phyloP scores from a whole-genome alignment of 2,797 vertebrate genomes.

The Lutjanus argentimaculatus region DNA sequence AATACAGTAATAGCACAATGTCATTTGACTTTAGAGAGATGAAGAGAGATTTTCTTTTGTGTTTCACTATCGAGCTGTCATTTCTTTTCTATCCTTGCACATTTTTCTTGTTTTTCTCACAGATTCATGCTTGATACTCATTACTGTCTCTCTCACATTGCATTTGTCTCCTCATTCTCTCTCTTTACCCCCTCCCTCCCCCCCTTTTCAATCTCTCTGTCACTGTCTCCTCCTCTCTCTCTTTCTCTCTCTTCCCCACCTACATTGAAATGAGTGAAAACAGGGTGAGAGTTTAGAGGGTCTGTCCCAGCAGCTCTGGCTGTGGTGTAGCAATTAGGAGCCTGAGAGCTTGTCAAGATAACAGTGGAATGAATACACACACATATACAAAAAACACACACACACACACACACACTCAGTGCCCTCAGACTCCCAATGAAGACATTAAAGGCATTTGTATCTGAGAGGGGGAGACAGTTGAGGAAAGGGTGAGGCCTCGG shows the following conservation, averaged over 20 bases:
- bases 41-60: slow-evolving; percentile 28
- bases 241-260: slow-evolving; percentile 15
- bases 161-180: not conserved
- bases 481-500: slow-evolving; percentile 44
- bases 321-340: slow-evolving; percentile 58
- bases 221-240: not conserved
- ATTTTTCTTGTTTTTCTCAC: not conserved
- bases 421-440: slow-evolving; percentile 41
- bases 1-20: not conserved
- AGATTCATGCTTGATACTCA: slow-evolving; percentile 14
- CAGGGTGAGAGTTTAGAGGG: slow-evolving; percentile 41
- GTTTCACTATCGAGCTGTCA: slow-evolving; percentile 19
- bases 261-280: slow-evolving; percentile 34
- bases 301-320: slow-evolving; percentile 30
- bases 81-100: slow-evolving; percentile 24
- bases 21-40: slow-evolving; percentile 4
- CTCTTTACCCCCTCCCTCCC: not conserved
- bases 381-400: slow-evolving; percentile 34
- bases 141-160: slow-evolving; percentile 15
- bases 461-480: slow-evolving; percentile 40
- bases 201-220: slow-evolving; percentile 15
- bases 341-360: slow-evolving; percentile 58
- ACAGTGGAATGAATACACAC: slow-evolving; percentile 45
- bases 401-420: slow-evolving; percentile 26
- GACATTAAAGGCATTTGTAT: slow-evolving; percentile 72